These are phyloP conservation scores for Leptura quadrifasciata DNA, from an alignment of 2,888 invertebrate species.

Conservation along the genomic window DNA sequence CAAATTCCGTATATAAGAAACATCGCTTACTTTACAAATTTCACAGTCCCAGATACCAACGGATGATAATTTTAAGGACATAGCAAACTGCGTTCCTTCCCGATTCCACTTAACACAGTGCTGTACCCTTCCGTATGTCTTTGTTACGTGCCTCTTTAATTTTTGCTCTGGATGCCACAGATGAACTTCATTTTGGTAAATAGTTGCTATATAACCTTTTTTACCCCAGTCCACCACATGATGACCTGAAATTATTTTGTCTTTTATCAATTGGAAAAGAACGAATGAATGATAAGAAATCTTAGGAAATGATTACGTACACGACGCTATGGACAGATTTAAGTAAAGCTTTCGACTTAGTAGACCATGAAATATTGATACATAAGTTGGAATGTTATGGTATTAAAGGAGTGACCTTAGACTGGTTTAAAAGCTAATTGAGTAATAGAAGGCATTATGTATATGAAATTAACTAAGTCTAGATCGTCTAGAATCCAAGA, in stretches of 20 bases:
- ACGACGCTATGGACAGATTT: too few relatives aligned
- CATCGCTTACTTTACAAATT: constrained; percentile 48
- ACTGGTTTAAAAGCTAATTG: too few relatives aligned
- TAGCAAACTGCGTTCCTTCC: constrained; percentile 53
- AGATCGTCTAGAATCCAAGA: too few relatives aligned
- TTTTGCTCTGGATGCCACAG: constrained; percentile 57
- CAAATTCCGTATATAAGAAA: not conserved
- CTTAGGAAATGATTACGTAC: too few relatives aligned
- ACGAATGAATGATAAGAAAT: too few relatives aligned
- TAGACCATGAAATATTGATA: too few relatives aligned
- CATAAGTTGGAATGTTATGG: too few relatives aligned
- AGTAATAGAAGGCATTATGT: too few relatives aligned
- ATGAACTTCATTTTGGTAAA: constrained; percentile 59
- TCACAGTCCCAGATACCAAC: constrained; percentile 52
- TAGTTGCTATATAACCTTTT: constrained; percentile 57
- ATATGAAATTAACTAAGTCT: too few relatives aligned
- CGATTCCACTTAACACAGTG: constrained; percentile 58
- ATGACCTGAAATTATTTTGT: constrained; percentile 49
- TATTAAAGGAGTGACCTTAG: too few relatives aligned
- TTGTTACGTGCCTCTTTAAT: constrained; percentile 43
- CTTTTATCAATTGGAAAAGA: too few relatives aligned
- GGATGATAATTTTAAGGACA: constrained; percentile 39
- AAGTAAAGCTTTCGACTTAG: too few relatives aligned
- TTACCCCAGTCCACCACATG: constrained; percentile 60
- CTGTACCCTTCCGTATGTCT: constrained; percentile 43